Evolutionary conservation across 2,888 invertebrate species (phyloP).

Genomic region (Macaria liturata): DNA sequence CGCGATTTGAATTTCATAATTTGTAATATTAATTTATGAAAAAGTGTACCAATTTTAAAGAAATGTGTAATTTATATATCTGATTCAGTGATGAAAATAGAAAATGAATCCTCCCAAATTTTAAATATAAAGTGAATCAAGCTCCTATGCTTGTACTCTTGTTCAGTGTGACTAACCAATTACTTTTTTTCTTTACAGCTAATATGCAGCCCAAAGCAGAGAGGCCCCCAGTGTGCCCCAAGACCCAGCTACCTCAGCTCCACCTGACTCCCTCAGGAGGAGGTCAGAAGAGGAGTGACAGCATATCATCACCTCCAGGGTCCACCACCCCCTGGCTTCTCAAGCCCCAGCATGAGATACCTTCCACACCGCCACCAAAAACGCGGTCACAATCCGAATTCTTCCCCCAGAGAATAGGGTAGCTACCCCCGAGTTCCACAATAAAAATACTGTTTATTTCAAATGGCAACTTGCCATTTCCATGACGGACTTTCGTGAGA

Average conservation of each 20-base stretch:
- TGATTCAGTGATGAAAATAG: no score
- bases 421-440: conserved; percentile 46
- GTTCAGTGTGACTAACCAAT: not conserved
- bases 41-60: not conserved
- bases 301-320: conserved; percentile 47
- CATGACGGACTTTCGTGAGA: conserved; percentile 63
- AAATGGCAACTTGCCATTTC: conserved; percentile 76
- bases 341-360: conserved; percentile 73
- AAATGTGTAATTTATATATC: no score
- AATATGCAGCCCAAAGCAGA: conserved; percentile 74
- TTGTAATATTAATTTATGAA: no score
- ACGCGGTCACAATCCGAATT: conserved; percentile 61
- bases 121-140: not conserved
- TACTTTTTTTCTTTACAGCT: conserved; percentile 46
- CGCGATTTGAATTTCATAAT: no score
- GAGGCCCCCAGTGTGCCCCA: conserved; percentile 64
- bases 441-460: conserved; percentile 49
- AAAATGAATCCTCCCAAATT: no score
- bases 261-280: conserved; percentile 67
- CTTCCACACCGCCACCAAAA: conserved; percentile 73
- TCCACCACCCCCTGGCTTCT: conserved; percentile 63
- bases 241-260: conserved; percentile 59
- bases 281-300: conserved; percentile 56
- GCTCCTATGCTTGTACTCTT: not conserved
- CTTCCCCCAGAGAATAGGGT: conserved; percentile 72